Percentiles rank a stretch among this genome's conserved stretches.
These are phyloP conservation scores for Procambarus clarkii DNA, from an alignment of 1,140 invertebrate genomes.

Conservation along the genomic window DNA sequence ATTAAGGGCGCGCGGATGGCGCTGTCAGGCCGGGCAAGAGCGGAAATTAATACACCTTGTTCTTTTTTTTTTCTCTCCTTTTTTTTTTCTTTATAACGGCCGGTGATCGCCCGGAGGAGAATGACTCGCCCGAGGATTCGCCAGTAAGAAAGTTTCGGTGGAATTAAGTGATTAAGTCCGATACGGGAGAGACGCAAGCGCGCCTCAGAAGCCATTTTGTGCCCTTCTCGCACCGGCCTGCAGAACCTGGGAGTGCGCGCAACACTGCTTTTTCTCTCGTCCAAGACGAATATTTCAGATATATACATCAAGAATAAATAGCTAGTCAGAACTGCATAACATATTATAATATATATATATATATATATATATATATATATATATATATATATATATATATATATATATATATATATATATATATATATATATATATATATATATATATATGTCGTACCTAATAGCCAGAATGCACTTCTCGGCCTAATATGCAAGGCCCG, in stretches of 20 bases:
- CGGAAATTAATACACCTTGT: constrained; percentile 33
- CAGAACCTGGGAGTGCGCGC: too few relatives aligned
- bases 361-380: too few relatives aligned
- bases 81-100: not conserved
- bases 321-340: too few relatives aligned
- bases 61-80: not conserved
- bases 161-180: constrained; percentile 41
- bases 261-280: too few relatives aligned
- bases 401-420: too few relatives aligned
- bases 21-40: constrained; percentile 26
- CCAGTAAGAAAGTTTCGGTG: constrained; percentile 38
- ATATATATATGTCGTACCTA: too few relatives aligned
- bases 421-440: too few relatives aligned
- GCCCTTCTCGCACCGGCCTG: not conserved
- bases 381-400: too few relatives aligned
- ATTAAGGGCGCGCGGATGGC: constrained; percentile 37
- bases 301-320: too few relatives aligned
- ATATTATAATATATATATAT: too few relatives aligned
- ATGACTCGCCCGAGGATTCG: constrained; percentile 36
- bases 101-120: not conserved
- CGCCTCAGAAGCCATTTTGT: constrained; percentile 27
- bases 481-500: too few relatives aligned
- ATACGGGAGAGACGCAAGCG: constrained; percentile 35
- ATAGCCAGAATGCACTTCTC: too few relatives aligned
- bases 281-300: not conserved